Base-by-base conservation (phyloP, 2,113 vertebrate genomes). In the Phalacrocorax aristotelis region DNA sequence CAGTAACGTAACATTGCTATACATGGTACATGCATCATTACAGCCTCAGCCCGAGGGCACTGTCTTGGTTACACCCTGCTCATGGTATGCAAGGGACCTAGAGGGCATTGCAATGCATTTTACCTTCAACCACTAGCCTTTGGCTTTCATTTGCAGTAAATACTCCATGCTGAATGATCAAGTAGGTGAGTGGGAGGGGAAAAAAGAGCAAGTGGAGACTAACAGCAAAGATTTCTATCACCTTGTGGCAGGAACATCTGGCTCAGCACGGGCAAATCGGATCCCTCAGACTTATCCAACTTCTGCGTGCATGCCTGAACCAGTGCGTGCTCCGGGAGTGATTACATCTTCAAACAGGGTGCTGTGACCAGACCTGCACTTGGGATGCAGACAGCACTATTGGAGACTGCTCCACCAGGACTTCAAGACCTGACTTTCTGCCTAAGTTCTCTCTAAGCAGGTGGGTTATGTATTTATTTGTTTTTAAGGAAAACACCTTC, bases 181-280 rank as follows among this genome's bases (percentile, higher is more conserved):
- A 64, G 44, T 78, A 87, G 76, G 66, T 90, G 96, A 91, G 91
- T 68, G 91, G 93, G 97, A 97, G 88, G 88, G 92, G 95, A 94
- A 79, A 89, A 81, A 93, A 93, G 82, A 93, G 82, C 98, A 64
- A 97, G 97, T 86, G 86, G 58, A 92, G 97, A 95, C 96, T 91
- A 71, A 98, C 68, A 88, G 90, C 79, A 87, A 91, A 95, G 85
- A 96, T 97, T 87, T 91, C 79, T 68, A 82, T 94, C 79, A 65
- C 71, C 62, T 48, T 82, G 88, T 95, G 49, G 83, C 95, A 97
- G 76, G 91, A 97, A 96, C 94, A 97, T 95, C 93, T 97, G 95
- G 96, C 90, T 76, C 64, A 84, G 89, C 90, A 87, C 0, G 1
- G 64, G 83, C 84, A 88, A 71, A 95, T 58, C 0, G 0, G n/a